These are phyloP conservation scores for Epinephelus malabaricus DNA, from an alignment of 2,797 vertebrate genomes.

Conservation along the genomic window DNA sequence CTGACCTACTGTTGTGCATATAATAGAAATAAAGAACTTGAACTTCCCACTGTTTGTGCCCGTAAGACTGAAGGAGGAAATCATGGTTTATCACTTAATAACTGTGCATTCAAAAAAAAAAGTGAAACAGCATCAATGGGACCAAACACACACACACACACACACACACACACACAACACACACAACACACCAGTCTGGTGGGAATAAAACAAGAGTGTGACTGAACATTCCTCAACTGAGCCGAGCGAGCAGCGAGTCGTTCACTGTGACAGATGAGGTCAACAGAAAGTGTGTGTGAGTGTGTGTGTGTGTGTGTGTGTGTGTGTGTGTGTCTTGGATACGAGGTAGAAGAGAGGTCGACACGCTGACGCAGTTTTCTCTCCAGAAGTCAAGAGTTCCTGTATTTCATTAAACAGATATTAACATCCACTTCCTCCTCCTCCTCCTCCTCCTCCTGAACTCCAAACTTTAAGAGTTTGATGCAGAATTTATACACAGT, in stretches of 20 bases:
- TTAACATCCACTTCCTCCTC: conserved; percentile 48
- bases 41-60: background rate
- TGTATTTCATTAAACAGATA: conserved; percentile 55
- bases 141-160: conserved; percentile 9
- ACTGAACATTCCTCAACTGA: conserved; percentile 37
- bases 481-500: conserved; percentile 29
- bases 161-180: conserved; percentile 3
- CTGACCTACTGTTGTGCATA: too few species aligned
- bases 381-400: conserved; percentile 47
- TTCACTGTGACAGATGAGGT: conserved; percentile 23
- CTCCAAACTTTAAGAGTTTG: conserved; percentile 12
- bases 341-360: conserved; percentile 8
- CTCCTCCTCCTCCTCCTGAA: conserved; percentile 5
- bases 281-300: conserved; percentile 2
- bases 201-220: conserved; percentile 13
- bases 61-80: background rate
- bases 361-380: conserved; percentile 27
- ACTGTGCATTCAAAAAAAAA: background rate
- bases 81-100: background rate
- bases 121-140: conserved; percentile 6
- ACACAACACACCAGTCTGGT: too few species aligned
- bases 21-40: too few species aligned
- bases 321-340: conserved; percentile 8
- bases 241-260: conserved; percentile 12
- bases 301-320: conserved; percentile 21